These are phyloP conservation scores for Ptychochromis oligacanthus DNA, from an alignment of 2,113 vertebrate genomes.

Conservation along the genomic window DNA sequence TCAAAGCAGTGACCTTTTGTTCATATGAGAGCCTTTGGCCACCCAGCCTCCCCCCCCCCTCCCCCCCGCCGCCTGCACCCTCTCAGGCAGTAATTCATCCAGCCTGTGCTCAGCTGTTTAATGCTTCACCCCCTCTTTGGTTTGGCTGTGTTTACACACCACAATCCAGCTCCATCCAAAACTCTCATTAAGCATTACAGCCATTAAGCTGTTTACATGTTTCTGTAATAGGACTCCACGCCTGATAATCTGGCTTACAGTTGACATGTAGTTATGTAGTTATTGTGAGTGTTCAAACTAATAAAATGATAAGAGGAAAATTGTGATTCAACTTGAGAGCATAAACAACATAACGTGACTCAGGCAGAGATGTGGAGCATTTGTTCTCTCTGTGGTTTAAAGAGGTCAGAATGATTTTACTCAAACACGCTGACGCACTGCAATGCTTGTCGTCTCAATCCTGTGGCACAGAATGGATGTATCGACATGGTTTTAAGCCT, in stretches of 20 bases:
- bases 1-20: slow-evolving; percentile 24
- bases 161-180: background rate
- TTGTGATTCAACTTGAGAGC: background rate
- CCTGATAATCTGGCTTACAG: background rate
- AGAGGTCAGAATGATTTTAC: background rate
- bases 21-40: background rate
- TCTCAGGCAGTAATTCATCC: background rate
- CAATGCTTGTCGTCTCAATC: too few relatives aligned
- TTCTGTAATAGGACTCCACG: background rate
- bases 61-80: background rate
- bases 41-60: background rate
- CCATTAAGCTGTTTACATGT: background rate
- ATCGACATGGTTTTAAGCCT: background rate
- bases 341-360: background rate
- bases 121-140: background rate
- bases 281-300: background rate
- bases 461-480: background rate
- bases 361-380: background rate
- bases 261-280: background rate
- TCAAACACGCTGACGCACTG: background rate
- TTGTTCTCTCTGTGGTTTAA: background rate
- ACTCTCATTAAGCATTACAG: background rate
- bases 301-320: accelerated
- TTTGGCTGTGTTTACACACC: background rate
- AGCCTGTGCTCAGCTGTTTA: background rate